These are phyloP conservation scores for Scolopax bukidnonensis DNA, from an alignment of 2,797 vertebrate species.

Conservation along the genomic window DNA sequence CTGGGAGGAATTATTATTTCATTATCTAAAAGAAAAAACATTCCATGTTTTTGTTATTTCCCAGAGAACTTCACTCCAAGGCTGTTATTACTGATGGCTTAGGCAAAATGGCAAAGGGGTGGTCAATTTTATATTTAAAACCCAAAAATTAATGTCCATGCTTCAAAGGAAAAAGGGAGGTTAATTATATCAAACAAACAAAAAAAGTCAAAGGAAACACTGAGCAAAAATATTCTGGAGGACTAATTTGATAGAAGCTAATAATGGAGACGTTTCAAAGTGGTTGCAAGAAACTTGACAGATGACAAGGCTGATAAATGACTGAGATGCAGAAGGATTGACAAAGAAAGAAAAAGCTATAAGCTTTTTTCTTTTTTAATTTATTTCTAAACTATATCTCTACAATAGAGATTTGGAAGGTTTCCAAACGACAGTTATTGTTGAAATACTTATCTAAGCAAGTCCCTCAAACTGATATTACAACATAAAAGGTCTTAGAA, in stretches of 20 bases:
- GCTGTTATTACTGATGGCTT: not conserved
- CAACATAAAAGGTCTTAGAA: not conserved
- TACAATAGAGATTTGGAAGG: not conserved
- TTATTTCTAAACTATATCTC: not conserved
- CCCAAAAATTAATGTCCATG: not conserved
- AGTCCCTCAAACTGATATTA: not conserved
- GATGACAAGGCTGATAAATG: not conserved
- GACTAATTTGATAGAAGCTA: not conserved
- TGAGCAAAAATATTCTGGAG: not conserved
- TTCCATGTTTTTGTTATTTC: not conserved
- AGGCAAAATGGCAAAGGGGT: not conserved
- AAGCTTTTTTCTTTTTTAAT: not conserved
- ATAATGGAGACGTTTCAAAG: not conserved
- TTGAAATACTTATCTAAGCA: not conserved
- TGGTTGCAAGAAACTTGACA: not conserved
- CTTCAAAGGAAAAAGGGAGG: not conserved
- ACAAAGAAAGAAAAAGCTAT: not conserved
- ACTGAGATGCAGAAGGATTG: not conserved
- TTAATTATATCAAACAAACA: not conserved
- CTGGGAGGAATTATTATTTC: not conserved
- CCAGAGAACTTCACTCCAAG: not conserved
- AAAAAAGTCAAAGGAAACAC: not conserved
- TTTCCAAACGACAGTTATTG: not conserved
- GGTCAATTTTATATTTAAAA: not conserved
- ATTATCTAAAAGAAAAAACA: not conserved